Evolutionary conservation across 2,888 invertebrate species (phyloP).

Genomic region (Epirrita christyi): DNA sequence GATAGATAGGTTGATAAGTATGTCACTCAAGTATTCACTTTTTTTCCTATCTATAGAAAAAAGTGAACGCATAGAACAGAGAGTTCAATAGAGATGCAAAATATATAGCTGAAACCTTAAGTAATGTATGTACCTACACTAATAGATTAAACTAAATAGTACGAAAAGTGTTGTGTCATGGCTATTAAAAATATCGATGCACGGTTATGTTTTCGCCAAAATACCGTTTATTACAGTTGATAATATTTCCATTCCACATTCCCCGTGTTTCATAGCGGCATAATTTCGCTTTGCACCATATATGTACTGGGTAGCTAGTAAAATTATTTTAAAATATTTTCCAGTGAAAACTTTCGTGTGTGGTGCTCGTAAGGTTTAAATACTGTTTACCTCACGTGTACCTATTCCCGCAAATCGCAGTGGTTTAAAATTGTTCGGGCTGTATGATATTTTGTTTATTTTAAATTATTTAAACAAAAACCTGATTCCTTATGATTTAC

Average conservation of each 20-base stretch:
- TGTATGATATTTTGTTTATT: not conserved
- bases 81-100: no score
- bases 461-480: not conserved
- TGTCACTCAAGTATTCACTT: no score
- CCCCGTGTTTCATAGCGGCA: not conserved
- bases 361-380: conserved; percentile 19
- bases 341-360: conserved; percentile 21
- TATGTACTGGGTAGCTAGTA: conserved; percentile 1
- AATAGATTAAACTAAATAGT: no score
- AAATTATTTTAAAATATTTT: conserved; percentile 34
- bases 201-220: not conserved
- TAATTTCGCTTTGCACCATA: conserved; percentile 16
- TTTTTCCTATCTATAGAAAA: no score
- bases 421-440: not conserved
- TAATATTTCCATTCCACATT: not conserved
- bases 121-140: no score
- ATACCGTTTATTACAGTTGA: not conserved
- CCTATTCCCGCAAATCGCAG: conserved; percentile 6
- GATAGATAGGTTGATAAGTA: no score
- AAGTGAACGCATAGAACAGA: no score
- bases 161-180: not conserved
- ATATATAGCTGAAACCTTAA: no score
- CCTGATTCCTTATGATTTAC: conserved; percentile 51
- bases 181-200: conserved; percentile 3
- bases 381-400: conserved; percentile 4